Evolutionary conservation across 37 sponge, comb jelly and placozoan species (phyloP), one percentile per base, ranked within the genome.

Genomic region (Bolinopsis microptera): DNA sequence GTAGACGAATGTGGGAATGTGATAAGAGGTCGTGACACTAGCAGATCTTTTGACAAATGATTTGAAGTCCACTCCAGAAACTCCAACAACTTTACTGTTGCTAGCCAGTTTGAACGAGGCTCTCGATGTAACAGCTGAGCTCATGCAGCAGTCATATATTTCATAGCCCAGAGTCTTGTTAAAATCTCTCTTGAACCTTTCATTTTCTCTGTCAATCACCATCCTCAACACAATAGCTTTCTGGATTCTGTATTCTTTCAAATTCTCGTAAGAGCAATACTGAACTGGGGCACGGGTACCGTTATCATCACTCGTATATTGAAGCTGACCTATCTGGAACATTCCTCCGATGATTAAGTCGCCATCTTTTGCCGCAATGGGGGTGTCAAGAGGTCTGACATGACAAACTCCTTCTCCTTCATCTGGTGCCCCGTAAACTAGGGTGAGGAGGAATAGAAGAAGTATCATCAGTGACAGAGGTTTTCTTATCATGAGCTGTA

Each of bases 91-190:
- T 2, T 40, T 1, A n/a, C 18, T 3, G n/a, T 40, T 86, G 13
- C n/a, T 24, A 25, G 90, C 40, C 13, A 86, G 41, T 13, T 24
- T 41, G 3, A 21, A 9, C 3, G 90, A 35, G 25, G 3, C 61
- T 27, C 24, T 23, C 23, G 61, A 27, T 16, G 90, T 27, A 2
- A 41, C 21, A 16, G 36, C 41, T 18, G 41, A 18, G 22, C 30
- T 26, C 25, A 28, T 36, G 48, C 90, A 86, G 61, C 48, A 39
- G 30, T 86, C 90, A 39, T 86, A 86, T 8, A 86, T 3, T 30
- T 39, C 61, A 38, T 86, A 86, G 13, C 90, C 90, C 90, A 86
- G 61, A 86, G 48, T 86, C 61, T 33, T 38, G 90, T 86, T 86
- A 28, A 86, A 77, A 34, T 77, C 80, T 36, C 35, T 28, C 36